Base-by-base conservation (phyloP, 2,113 vertebrate species). In the Chroicocephalus ridibundus region DNA sequence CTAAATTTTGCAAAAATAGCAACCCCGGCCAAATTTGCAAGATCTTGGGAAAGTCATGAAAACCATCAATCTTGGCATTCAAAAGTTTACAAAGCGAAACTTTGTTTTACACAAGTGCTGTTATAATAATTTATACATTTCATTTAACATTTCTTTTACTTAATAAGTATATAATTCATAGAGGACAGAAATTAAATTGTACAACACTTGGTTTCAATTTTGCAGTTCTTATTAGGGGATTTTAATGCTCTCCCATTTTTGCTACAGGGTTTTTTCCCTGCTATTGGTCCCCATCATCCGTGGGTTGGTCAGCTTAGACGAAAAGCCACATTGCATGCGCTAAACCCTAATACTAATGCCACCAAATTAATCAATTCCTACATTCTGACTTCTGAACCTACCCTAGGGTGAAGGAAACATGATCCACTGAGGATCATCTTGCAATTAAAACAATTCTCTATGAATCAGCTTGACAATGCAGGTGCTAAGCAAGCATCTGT, bases 381-480 rank as follows among this genome's bases (percentile, higher is more conserved):
- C 81, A 94, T 94, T 93, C 87, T 90, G 94, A 91, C 65, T 95
- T 13, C 69, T 90, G 93, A 93, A 92, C 76, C 93, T 94, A 84
- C 93, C 91, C 88, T 87, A 94, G 95, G 90, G 94, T 94, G 76
- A 84, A 74, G 60, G 88, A 95, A 95, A 96, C 91, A 90, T 3
- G 26, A 97, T 93, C 94, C 86, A 21, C 62, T 9, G 83, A 92
- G 94, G 94, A 96, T 97, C 93, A 70, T 90, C 97, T 97, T 90
- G 96, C 95, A 97, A 96, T 98, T 97, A 98, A 95, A 97, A 93
- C 95, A 94, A 60, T 94, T 97, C 97, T 97, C 95, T 88, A 97
- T 96, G 96, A 98, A 97, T 97, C 96, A 96, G 96, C 97, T 97
- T 97, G 95, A 97, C 94, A 97, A 98, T 97, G 82, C 97, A 97